Conservation (phyloP, 1,140 invertebrate species). For the Neodiprion virginianus region DNA sequence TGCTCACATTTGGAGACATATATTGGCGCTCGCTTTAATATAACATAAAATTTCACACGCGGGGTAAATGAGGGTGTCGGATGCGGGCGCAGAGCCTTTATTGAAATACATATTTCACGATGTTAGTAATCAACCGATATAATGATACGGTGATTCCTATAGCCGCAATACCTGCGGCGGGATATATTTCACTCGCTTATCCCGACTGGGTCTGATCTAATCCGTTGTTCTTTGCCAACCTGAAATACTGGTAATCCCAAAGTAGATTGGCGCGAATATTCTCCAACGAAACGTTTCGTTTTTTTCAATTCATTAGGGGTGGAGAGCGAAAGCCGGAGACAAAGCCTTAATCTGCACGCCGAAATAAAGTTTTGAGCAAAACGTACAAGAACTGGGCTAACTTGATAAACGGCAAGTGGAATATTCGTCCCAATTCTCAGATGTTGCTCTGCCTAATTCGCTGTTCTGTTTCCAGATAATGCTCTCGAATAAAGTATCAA, state of each 20-base stretch:
- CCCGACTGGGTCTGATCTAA: too few species aligned
- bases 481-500: conserved; percentile 52
- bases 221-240: too few species aligned
- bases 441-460: conserved; percentile 53
- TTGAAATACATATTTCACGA: conserved; percentile 53
- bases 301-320: too few species aligned
- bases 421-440: conserved; percentile 55
- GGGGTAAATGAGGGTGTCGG: conserved; percentile 24
- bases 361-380: not conserved
- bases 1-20: conserved; percentile 32
- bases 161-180: too few species aligned
- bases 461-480: conserved; percentile 57
- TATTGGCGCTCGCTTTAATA: conserved; percentile 45
- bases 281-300: too few species aligned
- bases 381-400: not conserved
- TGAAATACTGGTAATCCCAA: not conserved
- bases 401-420: conserved; percentile 54
- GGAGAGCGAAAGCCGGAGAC: too few species aligned
- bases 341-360: too few species aligned
- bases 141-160: not conserved
- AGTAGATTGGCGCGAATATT: not conserved
- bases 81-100: conserved; percentile 36
- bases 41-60: conserved; percentile 44
- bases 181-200: too few species aligned
- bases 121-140: conserved; percentile 27